Evolutionary conservation across 2,113 vertebrate species (phyloP).

Genomic region (Sterna hirundo): DNA sequence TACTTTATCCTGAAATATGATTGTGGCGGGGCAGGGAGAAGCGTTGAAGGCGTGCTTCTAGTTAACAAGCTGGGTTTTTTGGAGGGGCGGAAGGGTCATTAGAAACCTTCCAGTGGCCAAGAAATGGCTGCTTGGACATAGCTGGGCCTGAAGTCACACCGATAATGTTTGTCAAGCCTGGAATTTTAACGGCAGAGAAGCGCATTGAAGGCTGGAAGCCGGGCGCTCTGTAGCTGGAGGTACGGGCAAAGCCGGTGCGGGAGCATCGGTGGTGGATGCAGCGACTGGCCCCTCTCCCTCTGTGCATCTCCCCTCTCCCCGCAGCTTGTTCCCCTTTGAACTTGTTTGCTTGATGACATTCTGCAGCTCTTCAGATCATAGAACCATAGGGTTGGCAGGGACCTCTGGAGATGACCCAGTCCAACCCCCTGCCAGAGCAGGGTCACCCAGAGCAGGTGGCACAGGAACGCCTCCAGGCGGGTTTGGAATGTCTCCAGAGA

Average conservation of each 20-base stretch:
- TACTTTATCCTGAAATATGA: neutral
- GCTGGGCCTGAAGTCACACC: neutral
- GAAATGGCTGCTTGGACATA: neutral
- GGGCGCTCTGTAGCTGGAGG: neutral
- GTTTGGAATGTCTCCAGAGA: too few species aligned
- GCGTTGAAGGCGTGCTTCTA: neutral
- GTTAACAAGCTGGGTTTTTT: neutral
- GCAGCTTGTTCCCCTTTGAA: neutral
- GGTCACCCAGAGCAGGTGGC: too few species aligned
- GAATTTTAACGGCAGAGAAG: neutral
- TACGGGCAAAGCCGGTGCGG: fast-evolving
- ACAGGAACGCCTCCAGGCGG: too few species aligned
- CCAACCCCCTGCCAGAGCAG: too few species aligned
- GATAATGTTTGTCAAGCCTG: neutral
- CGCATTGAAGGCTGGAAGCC: neutral
- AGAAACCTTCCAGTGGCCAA: neutral
- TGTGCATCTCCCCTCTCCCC: neutral
- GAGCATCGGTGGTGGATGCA: neutral
- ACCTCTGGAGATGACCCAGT: too few species aligned
- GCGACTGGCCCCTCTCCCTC: too few species aligned
- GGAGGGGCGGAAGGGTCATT: neutral
- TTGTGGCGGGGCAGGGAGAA: neutral
- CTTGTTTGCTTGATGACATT: constrained; percentile 1
- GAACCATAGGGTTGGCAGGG: too few species aligned
- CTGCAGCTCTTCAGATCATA: neutral